phyloP scores from a whole-genome alignment of 2,888 invertebrate species.

The Tyria jacobaeae region DNA sequence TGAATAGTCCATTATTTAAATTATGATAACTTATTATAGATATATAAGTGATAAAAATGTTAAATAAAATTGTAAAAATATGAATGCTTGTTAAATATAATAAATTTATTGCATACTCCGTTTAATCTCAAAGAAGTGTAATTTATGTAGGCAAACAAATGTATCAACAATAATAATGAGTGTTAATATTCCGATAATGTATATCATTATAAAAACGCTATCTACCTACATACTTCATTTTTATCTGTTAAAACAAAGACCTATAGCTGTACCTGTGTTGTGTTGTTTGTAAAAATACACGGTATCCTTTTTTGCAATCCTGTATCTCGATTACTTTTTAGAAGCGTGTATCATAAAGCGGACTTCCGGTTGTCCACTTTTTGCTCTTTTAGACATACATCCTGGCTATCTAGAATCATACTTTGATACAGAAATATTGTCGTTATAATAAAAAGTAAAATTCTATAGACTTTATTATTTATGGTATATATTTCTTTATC shows the following conservation, averaged over 20 bases:
- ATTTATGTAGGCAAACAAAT: no score
- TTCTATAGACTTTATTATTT: not conserved
- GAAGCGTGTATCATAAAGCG: constrained; percentile 4
- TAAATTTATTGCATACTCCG: not conserved
- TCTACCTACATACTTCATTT: no score
- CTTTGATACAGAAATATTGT: not conserved
- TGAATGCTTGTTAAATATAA: not conserved
- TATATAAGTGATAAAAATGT: no score
- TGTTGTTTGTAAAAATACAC: not conserved
- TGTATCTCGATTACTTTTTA: not conserved
- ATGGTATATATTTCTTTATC: not conserved
- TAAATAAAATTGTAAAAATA: no score
- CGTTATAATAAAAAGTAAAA: not conserved
- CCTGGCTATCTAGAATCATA: not conserved
- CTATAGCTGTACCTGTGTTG: no score
- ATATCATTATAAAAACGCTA: no score
- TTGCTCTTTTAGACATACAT: not conserved
- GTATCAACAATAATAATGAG: no score
- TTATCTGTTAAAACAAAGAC: not conserved
- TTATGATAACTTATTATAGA: no score
- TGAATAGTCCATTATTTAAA: no score
- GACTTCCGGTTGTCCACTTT: constrained; percentile 8
- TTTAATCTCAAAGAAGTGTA: not conserved
- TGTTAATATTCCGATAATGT: no score
- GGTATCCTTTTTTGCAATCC: not conserved